Evolutionary conservation across 2,113 vertebrate genomes (phyloP), one percentile per base, ranked within the genome.

Genomic region (Rutilus rutilus): DNA sequence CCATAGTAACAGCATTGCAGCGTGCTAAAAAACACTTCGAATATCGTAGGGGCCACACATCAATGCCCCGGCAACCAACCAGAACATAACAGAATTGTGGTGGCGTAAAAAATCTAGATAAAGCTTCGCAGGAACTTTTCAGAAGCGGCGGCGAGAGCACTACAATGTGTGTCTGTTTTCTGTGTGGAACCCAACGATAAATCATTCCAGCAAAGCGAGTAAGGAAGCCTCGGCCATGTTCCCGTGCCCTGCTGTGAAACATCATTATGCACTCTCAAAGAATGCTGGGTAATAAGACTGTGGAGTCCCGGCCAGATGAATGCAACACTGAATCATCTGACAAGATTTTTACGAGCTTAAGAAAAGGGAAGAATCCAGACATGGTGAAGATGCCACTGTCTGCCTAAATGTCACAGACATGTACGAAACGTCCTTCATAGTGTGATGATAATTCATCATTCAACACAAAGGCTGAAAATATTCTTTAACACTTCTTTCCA

Each of bases 391-490:
- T 83, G 30, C 71, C 85, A 67, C 50, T 42, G 60, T 76, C 73
- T 39, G 14, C 71, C 71, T 52, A 82, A 86, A 86, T 82, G 85
- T 76, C 79, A 82, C 79, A 77, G 78, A 42, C 71, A 57, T 39
- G 27, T 50, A 83, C 5, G 81, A 77, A 86, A 75, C 57, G 36
- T 54, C 9, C 5, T 75, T 74, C 17, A 12, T 64, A n/a, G 57
- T 60, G 25, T 50, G 33, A 19, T 69, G 71, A 36, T 64, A 50
- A 74, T 81, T 86, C 45, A 65, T 74, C 78, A 47, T 36, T 60
- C 54, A 52, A n/a, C 57, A 82, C 69, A 82, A 65, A 42, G 21
- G 75, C 15, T 33, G 73, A 71, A n/a, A 65, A 83, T 83, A 67
- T 62, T 47, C 84, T 57, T 59, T 19, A 27, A 85, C 82, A 62